Base-by-base conservation (phyloP, 2,888 invertebrate species). In the Epirrhoe tristata region DNA sequence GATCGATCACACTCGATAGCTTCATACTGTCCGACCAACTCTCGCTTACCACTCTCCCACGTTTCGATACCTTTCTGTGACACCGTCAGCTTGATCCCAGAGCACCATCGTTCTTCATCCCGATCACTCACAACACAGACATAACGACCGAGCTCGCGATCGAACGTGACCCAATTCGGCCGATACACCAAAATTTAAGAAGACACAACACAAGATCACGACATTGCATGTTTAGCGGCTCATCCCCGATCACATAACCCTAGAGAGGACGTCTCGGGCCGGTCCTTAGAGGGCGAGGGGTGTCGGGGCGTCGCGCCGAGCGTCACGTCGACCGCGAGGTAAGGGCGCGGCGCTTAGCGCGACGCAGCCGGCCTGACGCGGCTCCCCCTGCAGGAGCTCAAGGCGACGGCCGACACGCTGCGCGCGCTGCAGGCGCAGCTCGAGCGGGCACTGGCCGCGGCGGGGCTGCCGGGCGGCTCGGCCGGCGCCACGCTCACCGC, bases 401-500 rank as follows among this genome's bases (percentile, higher is more conserved):
- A 96, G 95, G 95, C 96, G 88, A 96, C 96, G 94, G 96, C 96
- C 94, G 96, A 96, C 95, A 96, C 96, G 86, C 95, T 97, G 95
- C 96, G 96, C 94, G 95, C 96, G 91, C 96, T 96, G 93, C 96
- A 96, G 95, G 94, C 92, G 88, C 96, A 96, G 94, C 94, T 96
- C 95, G 96, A 96, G 94, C 95, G 96, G 84, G 95, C 95, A 88
- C 89, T 94, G 86, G 94, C 94, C 75, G 96, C 95, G 84, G 94
- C 94, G 73, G 94, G 95, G 79, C 93, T 94, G 86, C 95, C 94
- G 78, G 92, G 93, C 78, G 91, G 91, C 85, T 85, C 85, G 77
- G 93, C 93, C 78, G 93, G 93, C 81, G 96, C 96, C 88, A 96
- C 96, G 78, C 95, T 96, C 89, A 96, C 96, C 79, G 96, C 96